These are phyloP conservation scores for Tangara arthus DNA, from an alignment of 2,797 vertebrate genomes.

Conservation along the genomic window DNA sequence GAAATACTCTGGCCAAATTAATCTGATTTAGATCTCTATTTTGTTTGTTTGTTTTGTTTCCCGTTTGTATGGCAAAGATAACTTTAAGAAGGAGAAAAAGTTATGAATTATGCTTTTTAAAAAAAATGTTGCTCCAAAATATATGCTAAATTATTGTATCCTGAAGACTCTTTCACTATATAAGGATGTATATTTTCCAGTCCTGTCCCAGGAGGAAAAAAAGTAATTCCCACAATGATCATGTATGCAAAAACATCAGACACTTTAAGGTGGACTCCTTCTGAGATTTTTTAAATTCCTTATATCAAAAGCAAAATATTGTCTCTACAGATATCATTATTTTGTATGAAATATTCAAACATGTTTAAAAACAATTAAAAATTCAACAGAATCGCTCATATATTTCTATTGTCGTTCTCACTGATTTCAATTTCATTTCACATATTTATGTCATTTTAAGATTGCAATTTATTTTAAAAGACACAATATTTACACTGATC, in stretches of 20 bases:
- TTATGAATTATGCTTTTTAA: rapidly evolving
- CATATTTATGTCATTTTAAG: background rate
- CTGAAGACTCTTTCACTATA: background rate
- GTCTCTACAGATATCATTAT: background rate
- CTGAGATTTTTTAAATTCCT: background rate
- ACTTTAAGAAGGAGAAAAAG: background rate
- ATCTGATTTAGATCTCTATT: background rate
- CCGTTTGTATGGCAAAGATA: background rate
- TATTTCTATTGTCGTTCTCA: background rate
- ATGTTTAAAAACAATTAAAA: background rate
- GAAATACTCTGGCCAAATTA: background rate
- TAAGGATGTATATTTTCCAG: background rate
- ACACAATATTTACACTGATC: background rate
- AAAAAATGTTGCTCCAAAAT: background rate
- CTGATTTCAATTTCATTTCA: background rate
- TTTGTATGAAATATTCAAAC: background rate
- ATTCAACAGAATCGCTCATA: background rate
- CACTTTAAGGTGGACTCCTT: background rate
- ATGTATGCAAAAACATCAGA: background rate
- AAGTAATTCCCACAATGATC: background rate
- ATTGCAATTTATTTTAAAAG: background rate
- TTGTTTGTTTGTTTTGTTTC: background rate
- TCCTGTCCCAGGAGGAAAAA: background rate
- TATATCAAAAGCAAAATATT: background rate
- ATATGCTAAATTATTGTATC: background rate